These are phyloP conservation scores for Eucera pruinosa DNA, from an alignment of 2,888 invertebrate species.

Conservation along the genomic window DNA sequence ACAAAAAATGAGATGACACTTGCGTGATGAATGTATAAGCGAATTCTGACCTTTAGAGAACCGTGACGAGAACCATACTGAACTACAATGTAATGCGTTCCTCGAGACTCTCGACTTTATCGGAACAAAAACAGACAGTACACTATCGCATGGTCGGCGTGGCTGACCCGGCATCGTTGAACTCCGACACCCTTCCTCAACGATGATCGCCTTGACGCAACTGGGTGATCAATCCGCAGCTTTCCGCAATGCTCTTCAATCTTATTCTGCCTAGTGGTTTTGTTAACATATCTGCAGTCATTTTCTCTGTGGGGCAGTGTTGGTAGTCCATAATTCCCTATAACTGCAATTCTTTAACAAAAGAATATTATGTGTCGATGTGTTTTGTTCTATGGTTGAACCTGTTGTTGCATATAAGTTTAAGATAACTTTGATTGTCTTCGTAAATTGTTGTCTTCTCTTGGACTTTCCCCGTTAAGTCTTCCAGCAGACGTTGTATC, in stretches of 20 bases:
- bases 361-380: conserved; percentile 17
- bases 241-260: background rate
- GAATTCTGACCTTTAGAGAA: too few relatives aligned
- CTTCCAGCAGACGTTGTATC: conserved; percentile 9
- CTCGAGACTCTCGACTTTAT: too few relatives aligned
- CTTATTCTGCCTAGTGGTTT: conserved; percentile 19
- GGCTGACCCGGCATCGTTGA: too few relatives aligned
- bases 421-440: conserved; percentile 20
- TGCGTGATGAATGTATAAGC: too few relatives aligned
- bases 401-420: conserved; percentile 19
- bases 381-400: conserved; percentile 23
- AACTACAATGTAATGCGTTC: too few relatives aligned
- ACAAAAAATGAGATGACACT: too few relatives aligned
- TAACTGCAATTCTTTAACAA: conserved; percentile 1
- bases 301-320: conserved; percentile 27
- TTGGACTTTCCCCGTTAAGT: too few relatives aligned
- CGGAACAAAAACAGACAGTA: too few relatives aligned
- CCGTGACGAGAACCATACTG: too few relatives aligned
- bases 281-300: conserved; percentile 20
- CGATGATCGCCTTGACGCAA: background rate
- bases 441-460: background rate
- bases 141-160: too few relatives aligned
- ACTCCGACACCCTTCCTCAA: conserved; percentile 37
- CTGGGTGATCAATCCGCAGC: background rate
- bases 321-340: background rate